Percentiles rank a stretch among this genome's conserved stretches.
phyloP scores from a whole-genome alignment of 37 sponge, comb jelly and placozoan species.

The Dysidea cf. avara region DNA sequence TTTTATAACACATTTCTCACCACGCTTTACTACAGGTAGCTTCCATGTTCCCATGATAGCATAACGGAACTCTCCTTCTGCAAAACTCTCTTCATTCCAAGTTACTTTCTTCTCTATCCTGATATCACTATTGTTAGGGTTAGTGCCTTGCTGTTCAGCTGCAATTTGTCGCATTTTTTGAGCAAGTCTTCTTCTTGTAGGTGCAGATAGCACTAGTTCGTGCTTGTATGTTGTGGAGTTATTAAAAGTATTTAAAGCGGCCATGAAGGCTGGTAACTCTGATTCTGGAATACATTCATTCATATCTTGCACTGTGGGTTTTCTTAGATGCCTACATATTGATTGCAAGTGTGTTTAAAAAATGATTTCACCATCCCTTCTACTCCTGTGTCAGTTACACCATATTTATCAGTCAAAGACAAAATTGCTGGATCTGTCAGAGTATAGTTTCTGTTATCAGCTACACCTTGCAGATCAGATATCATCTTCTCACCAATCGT shows the following conservation, averaged over 20 bases:
- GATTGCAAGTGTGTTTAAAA: slow-evolving; percentile 40
- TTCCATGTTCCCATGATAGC: slow-evolving; percentile 44
- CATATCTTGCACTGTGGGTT: too few relatives aligned
- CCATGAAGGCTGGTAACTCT: too few relatives aligned
- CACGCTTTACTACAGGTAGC: slow-evolving; percentile 10
- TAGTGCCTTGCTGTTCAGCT: too few relatives aligned
- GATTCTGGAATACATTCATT: too few relatives aligned
- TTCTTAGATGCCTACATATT: slow-evolving; percentile 19
- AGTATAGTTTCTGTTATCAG: slow-evolving; percentile 13
- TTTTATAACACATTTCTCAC: slow-evolving; percentile 44
- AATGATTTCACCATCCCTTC: slow-evolving; percentile 59
- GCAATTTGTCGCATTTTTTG: too few relatives aligned
- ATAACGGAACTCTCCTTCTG: slow-evolving; percentile 39
- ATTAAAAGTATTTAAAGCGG: too few relatives aligned
- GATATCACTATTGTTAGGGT: too few relatives aligned
- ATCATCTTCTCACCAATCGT: slow-evolving; percentile 42
- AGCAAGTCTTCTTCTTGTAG: too few relatives aligned
- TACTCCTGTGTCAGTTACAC: slow-evolving; percentile 49
- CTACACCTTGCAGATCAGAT: slow-evolving; percentile 51
- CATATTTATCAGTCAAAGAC: slow-evolving; percentile 23
- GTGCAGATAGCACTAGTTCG: too few relatives aligned
- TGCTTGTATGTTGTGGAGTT: too few relatives aligned
- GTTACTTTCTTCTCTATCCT: too few relatives aligned
- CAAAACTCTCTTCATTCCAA: too few relatives aligned
- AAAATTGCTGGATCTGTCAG: slow-evolving; percentile 53